phyloP scores from a whole-genome alignment of 2,888 invertebrate genomes.

The Acronicta alni region DNA sequence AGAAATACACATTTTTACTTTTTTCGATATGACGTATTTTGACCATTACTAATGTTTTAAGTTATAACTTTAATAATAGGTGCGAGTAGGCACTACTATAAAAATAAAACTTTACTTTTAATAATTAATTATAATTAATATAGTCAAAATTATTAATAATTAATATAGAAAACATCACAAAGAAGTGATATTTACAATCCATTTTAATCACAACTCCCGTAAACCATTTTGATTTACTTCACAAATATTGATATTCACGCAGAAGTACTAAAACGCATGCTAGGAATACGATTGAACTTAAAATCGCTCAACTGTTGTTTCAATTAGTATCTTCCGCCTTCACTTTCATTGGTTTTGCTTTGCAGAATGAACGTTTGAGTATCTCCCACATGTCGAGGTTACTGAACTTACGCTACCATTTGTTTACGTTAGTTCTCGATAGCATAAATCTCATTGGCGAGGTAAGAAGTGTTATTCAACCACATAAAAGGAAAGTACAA shows the following conservation, averaged over 20 bases:
- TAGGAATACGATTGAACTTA: constrained; percentile 43
- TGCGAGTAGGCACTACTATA: too few species aligned
- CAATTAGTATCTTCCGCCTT: constrained; percentile 59
- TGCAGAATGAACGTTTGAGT: constrained; percentile 57
- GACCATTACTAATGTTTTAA: too few species aligned
- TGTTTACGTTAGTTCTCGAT: constrained; percentile 47
- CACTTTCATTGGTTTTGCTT: constrained; percentile 56
- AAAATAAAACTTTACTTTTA: too few species aligned
- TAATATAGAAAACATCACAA: too few species aligned
- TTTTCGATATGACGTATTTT: too few species aligned
- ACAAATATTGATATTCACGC: constrained; percentile 1
- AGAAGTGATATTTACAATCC: too few species aligned
- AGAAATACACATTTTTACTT: too few species aligned
- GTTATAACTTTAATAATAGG: too few species aligned
- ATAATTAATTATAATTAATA: too few species aligned
- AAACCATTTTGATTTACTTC: neutral
- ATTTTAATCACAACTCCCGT: too few species aligned
- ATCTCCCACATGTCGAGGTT: constrained; percentile 50
- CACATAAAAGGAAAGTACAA: constrained; percentile 47
- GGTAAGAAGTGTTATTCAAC: constrained; percentile 32
- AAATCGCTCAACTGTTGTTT: constrained; percentile 49
- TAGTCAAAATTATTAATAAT: too few species aligned
- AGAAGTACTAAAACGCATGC: constrained; percentile 22
- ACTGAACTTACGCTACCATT: constrained; percentile 52
- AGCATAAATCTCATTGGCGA: constrained; percentile 25